Evolutionary conservation across 1,140 invertebrate genomes (phyloP), one percentile per base, ranked within the genome.

Genomic region (Wasmannia auropunctata): DNA sequence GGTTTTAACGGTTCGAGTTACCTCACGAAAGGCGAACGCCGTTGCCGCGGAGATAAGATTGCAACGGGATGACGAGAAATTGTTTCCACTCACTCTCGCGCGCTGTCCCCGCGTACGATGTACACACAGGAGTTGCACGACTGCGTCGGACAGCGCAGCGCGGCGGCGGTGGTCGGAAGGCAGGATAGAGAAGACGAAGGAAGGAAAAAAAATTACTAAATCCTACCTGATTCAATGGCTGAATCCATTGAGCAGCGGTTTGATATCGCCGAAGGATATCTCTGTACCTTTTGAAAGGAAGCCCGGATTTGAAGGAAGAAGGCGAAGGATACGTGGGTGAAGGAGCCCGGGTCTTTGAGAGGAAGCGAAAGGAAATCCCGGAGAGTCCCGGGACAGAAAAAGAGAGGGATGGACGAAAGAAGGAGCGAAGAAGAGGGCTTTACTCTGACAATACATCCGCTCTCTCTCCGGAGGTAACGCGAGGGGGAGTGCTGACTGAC

Each of bases 391-490:
- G 37, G 7, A n/a, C n/a, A n/a, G n/a, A n/a, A n/a, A n/a, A n/a
- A 51, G 58, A 49, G 87, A 75, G 77, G 67, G 60, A 67, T 63
- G 84, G 43, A 58, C 37, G 81, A 75, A 87, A 85, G 76, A 74
- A 87, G 79, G 90, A 91, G 72, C 65, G 86, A 83, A 56, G 16
- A 14, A 80, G 79, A 75, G 83, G 80, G 90, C 90, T 89, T 94
- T 93, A 94, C 92, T 87, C 92, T 88, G 88, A 93, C 93, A 93
- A 94, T 93, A 93, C 92, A 93, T 91, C 88, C 90, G 56, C 14
- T 74, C 51, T 91, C 14, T 74, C 51, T 91, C 77, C 91, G 86
- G 84, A 62, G 40, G 69, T 65, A 87, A 86, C 76, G 60, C 86
- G 84, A 85, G 77, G 86, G 77, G 86, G 86, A 87, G 86, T 87